These are phyloP conservation scores for Lonchura striata DNA, from an alignment of 2,113 vertebrate genomes.

Conservation along the genomic window DNA sequence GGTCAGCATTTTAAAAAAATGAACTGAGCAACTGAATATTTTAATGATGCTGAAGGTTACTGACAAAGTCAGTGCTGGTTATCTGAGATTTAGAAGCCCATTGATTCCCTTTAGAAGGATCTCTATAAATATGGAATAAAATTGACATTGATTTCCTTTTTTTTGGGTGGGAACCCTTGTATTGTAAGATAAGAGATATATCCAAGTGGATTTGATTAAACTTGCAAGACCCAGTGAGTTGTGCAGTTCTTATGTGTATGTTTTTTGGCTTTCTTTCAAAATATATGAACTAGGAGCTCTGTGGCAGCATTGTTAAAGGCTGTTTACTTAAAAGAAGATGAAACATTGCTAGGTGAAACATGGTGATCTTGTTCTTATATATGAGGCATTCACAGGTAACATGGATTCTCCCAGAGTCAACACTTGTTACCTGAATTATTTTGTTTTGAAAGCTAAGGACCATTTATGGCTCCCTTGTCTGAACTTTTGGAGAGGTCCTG, in stretches of 20 bases:
- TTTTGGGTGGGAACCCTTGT: background rate
- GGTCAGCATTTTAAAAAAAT: background rate
- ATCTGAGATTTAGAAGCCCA: background rate
- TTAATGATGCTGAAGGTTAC: background rate
- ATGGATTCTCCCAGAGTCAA: background rate
- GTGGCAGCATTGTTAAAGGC: background rate
- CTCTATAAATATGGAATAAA: background rate
- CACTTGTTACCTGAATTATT: background rate
- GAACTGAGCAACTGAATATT: background rate
- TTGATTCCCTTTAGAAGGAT: background rate
- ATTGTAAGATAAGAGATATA: background rate
- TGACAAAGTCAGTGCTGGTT: background rate
- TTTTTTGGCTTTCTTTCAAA: conserved; percentile 1
- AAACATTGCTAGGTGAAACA: background rate
- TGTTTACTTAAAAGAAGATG: background rate
- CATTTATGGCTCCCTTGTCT: background rate
- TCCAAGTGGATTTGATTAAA: background rate
- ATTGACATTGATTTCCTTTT: conserved; percentile 3
- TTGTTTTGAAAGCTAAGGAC: background rate
- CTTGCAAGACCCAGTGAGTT: background rate
- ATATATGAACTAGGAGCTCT: background rate
- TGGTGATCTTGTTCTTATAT: background rate
- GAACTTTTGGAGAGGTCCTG: background rate
- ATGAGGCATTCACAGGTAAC: background rate
- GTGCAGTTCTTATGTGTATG: background rate